Percentiles rank a stretch among this genome's conserved stretches.
These are phyloP conservation scores for Lepas anatifera DNA, from an alignment of 2,888 invertebrate genomes.

Conservation along the genomic window DNA sequence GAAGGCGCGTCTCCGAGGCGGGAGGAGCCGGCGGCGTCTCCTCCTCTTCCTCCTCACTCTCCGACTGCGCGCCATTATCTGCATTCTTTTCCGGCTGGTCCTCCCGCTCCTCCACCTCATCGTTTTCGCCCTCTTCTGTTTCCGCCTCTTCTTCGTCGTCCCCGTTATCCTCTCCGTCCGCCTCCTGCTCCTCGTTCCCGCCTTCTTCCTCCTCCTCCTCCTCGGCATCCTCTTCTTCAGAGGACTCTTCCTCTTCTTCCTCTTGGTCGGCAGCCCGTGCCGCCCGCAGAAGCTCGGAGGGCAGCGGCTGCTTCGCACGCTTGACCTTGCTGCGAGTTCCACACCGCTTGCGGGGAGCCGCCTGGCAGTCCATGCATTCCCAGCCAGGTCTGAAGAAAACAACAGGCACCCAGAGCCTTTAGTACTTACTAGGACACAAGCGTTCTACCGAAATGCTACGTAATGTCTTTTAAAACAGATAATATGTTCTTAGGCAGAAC, in stretches of 20 bases:
- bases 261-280: neutral
- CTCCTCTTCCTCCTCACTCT: conserved; percentile 20
- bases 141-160: conserved; percentile 24
- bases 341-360: neutral
- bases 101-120: conserved; percentile 18
- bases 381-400: conserved; percentile 10
- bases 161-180: conserved; percentile 19
- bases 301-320: neutral
- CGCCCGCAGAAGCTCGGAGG: neutral
- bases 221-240: neutral
- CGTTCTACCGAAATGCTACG: too few relatives aligned
- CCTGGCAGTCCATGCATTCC: conserved; percentile 16
- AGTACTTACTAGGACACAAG: too few relatives aligned
- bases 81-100: too few relatives aligned
- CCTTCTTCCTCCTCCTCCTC: neutral
- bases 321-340: neutral
- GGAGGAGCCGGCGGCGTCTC: conserved; percentile 20
- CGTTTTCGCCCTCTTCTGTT: conserved; percentile 21
- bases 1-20: too few relatives aligned
- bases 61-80: too few relatives aligned
- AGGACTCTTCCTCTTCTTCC: neutral
- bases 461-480: too few relatives aligned
- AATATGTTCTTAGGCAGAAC: too few relatives aligned
- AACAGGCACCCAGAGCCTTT: too few relatives aligned
- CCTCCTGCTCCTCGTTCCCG: neutral